A percentile compares a stretch with the other conserved stretches of the same genome.
Conservation (phyloP, 2,888 invertebrate genomes). For the Netelia melanura region DNA sequence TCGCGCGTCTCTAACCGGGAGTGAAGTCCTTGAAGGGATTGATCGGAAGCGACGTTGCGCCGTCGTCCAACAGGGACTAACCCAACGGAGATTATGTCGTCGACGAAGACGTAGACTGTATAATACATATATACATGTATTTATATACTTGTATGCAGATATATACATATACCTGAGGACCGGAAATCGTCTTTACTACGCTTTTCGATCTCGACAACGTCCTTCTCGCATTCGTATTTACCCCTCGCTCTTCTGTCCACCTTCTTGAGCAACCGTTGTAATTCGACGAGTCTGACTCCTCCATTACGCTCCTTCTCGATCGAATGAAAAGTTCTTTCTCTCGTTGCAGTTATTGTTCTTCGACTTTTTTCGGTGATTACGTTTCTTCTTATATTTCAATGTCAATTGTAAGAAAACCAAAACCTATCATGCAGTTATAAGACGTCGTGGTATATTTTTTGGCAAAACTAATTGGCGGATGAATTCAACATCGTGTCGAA, state of each 20-base stretch:
- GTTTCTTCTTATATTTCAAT: background rate
- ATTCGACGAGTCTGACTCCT: background rate
- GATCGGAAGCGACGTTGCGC: slow-evolving; percentile 74
- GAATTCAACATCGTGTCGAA: no score
- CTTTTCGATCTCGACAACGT: slow-evolving; percentile 23
- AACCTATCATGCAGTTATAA: background rate
- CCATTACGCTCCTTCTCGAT: background rate
- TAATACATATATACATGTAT: slow-evolving; percentile 12
- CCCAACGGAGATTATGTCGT: slow-evolving; percentile 71
- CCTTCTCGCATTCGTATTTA: slow-evolving; percentile 14
- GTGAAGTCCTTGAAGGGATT: slow-evolving; percentile 77
- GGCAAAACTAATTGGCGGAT: no score
- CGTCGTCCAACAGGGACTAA: slow-evolving; percentile 69
- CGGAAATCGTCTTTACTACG: slow-evolving; percentile 32
- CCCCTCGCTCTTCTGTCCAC: slow-evolving; percentile 12
- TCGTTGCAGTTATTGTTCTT: background rate
- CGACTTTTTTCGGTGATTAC: background rate
- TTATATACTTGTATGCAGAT: background rate
- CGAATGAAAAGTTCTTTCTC: background rate
- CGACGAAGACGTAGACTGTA: slow-evolving; percentile 49
- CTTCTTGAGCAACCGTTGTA: background rate
- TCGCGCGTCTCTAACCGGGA: slow-evolving; percentile 71
- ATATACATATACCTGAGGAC: slow-evolving; percentile 6
- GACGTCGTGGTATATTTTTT: no score
- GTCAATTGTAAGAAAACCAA: background rate